Evolutionary conservation across 1,140 invertebrate species (phyloP).

Genomic region (Dolichoris vasculosae): DNA sequence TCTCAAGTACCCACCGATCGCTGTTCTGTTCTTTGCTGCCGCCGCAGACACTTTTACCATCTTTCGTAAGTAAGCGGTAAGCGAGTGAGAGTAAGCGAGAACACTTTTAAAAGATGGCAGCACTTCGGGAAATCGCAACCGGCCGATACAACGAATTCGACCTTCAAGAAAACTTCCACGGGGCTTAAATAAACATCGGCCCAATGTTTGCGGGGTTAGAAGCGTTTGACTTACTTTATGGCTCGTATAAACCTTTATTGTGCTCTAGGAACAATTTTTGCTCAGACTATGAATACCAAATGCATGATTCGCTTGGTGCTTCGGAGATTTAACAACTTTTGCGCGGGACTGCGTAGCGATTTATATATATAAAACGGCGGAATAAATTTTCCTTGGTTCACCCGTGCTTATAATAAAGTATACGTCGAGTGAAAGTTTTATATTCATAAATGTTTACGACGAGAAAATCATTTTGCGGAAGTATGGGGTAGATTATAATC

Average conservation of each 20-base stretch:
- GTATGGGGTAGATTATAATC: background rate
- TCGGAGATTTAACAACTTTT: slow-evolving; percentile 64
- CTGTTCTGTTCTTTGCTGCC: no score
- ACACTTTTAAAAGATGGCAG: background rate
- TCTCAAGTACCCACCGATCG: background rate
- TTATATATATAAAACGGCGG: slow-evolving; percentile 12
- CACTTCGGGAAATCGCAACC: background rate
- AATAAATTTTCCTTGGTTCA: slow-evolving; percentile 47
- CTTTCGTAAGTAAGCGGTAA: no score
- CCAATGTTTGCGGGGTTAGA: slow-evolving; percentile 37
- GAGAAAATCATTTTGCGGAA: slow-evolving; percentile 30
- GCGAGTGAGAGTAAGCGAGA: background rate
- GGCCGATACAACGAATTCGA: background rate
- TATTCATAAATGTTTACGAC: slow-evolving; percentile 15
- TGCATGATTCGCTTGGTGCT: slow-evolving; percentile 54
- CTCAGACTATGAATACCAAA: slow-evolving; percentile 70
- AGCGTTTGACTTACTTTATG: slow-evolving; percentile 63
- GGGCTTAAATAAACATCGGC: slow-evolving; percentile 65
- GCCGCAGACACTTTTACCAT: no score
- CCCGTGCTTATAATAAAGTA: background rate
- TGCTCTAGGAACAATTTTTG: slow-evolving; percentile 67
- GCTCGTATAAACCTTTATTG: slow-evolving; percentile 66
- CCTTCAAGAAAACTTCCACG: slow-evolving; percentile 15
- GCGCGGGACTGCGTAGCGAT: background rate
- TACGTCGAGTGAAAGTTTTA: background rate